Evolutionary conservation across 2,797 vertebrate species (phyloP), one percentile per base, ranked within the genome.

Genomic region (Anguilla marmorata): DNA sequence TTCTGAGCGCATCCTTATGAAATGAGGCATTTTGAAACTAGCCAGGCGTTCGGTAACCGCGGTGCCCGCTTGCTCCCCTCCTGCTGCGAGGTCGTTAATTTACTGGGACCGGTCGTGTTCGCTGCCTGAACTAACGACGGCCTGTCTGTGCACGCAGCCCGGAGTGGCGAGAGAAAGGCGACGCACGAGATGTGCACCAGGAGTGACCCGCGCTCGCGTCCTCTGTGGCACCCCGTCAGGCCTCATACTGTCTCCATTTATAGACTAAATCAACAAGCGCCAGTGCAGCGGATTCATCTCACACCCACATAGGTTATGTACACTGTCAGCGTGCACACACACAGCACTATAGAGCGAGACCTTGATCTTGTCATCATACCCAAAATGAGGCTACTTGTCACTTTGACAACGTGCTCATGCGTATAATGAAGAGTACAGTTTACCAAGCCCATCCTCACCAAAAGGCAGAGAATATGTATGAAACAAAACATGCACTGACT

Each of bases 31-130:
- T 93, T 89, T 88, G 87, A 93, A 90, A 89, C 87, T 88, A 63
- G 89, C 92, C 93, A 94, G 91, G 89, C 92, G 3, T 94, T 94
- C 94, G 93, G 91, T 93, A 91, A 90, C 85, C 56, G 60, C 90
- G 76, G 84, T 90, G 90, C 89, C 92, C 90, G 90, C 93, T 37
- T 92, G 91, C 91, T 90, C 91, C 92, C 86, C 92, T 93, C 93
- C 92, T 90, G 92, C 92, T 92, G 93, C 82, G 87, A 86, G 91
- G 92, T 93, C 93, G 93, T 95, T 94, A 87, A 93, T 95, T 93
- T 93, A 92, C 87, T 88, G 89, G 87, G 87, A 93, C 90, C 92
- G 91, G 85, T 33, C 54, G 90, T 89, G 87, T 92, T 90, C 94
- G 91, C 91, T 92, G 88, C 89, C 91, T 89, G 5, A 89, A 90